These are phyloP conservation scores for Magallana ariakensis DNA, from an alignment of 1,140 invertebrate species.

Conservation along the genomic window DNA sequence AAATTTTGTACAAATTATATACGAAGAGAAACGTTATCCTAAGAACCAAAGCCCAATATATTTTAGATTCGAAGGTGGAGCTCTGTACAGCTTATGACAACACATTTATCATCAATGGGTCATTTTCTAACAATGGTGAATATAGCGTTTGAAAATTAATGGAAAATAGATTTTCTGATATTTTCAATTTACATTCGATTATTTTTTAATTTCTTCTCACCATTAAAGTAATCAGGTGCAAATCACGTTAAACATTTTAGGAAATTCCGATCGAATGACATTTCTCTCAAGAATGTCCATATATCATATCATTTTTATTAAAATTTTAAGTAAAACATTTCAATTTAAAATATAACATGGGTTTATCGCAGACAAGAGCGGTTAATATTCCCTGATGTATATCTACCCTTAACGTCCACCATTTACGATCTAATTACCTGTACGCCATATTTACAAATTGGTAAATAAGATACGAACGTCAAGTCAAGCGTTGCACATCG, in stretches of 20 bases:
- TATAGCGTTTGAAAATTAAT: too few species aligned
- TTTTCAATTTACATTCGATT: too few species aligned
- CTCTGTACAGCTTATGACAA: too few species aligned
- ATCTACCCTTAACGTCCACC: background rate
- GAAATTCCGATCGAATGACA: background rate
- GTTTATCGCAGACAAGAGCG: background rate
- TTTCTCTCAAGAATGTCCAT: background rate
- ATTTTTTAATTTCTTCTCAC: too few species aligned
- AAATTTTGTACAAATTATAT: too few species aligned
- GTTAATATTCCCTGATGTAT: conserved; percentile 13
- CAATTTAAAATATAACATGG: conserved; percentile 8
- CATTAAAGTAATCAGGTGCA: too few species aligned
- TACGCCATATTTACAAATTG: conserved; percentile 36
- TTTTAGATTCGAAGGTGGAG: too few species aligned
- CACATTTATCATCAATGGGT: too few species aligned
- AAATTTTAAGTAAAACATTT: conserved; percentile 12
- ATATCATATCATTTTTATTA: conserved; percentile 11
- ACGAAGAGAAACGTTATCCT: too few species aligned
- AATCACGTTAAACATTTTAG: background rate
- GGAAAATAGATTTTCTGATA: background rate
- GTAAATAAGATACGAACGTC: background rate
- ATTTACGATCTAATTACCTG: conserved; percentile 21
- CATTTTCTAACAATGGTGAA: too few species aligned
- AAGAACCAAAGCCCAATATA: too few species aligned
- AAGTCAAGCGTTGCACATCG: conserved; percentile 32